These are phyloP conservation scores for Botia almorhae DNA, from an alignment of 2,797 vertebrate genomes.

Conservation along the genomic window DNA sequence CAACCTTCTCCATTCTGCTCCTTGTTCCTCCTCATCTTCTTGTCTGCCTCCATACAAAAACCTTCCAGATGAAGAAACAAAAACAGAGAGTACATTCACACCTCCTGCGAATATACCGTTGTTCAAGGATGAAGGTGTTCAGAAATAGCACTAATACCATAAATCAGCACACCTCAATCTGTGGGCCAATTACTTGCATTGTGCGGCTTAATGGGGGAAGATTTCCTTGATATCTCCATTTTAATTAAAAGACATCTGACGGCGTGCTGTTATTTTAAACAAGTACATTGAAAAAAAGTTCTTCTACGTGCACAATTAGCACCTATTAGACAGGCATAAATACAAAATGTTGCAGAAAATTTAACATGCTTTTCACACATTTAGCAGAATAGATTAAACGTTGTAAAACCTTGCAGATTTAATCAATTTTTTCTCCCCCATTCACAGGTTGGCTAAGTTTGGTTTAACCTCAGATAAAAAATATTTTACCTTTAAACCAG, in stretches of 20 bases:
- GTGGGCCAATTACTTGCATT: conserved; percentile 62
- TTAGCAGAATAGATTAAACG: conserved; percentile 36
- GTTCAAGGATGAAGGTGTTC: conserved; percentile 31
- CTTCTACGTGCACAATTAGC: conserved; percentile 69
- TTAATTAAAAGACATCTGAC: conserved; percentile 66
- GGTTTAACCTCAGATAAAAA: neutral
- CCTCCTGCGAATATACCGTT: conserved; percentile 6
- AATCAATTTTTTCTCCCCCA: conserved; percentile 34
- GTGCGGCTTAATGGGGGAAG: conserved; percentile 63
- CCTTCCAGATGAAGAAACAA: neutral
- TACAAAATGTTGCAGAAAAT: conserved; percentile 49
- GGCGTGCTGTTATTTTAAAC: conserved; percentile 55
- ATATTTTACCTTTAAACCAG: neutral
- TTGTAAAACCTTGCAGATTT: conserved; percentile 38
- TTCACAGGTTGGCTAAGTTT: neutral
- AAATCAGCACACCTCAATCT: conserved; percentile 62
- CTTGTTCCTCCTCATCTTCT: conserved; percentile 64
- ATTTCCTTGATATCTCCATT: conserved; percentile 64
- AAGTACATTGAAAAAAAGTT: conserved; percentile 61
- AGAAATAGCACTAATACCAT: conserved; percentile 53
- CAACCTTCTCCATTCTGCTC: conserved; percentile 73
- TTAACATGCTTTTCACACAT: conserved; percentile 40
- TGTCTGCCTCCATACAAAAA: neutral
- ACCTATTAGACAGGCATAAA: conserved; percentile 60
- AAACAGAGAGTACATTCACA: neutral